Base-by-base conservation (phyloP, 2,888 invertebrate genomes). In the Heliconius sara region DNA sequence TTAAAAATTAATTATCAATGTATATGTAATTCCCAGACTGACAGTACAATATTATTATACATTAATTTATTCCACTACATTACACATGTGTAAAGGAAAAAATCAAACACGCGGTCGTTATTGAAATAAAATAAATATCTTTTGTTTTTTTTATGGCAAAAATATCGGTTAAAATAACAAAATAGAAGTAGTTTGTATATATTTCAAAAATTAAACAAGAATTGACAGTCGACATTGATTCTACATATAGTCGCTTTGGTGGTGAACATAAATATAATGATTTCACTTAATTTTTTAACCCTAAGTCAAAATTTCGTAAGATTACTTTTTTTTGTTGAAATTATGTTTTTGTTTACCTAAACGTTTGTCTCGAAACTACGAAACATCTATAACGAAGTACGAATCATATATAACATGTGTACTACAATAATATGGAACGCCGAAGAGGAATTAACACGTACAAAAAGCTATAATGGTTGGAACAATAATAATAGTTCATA, bases 361-460 rank as follows among this genome's bases (percentile, higher is more conserved):
- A 34, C 34, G 34, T 34, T 43, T 43, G 9, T 39, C 39, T 9
- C 9, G 13, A 43, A 43, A 43, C 13, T 43, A 13, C 16, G 16
- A 16, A 16, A 10, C 34, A 12, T n/a, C 22, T 67, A 67, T 2
- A 27, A 27, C 27, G 27, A 27, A 27, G 2, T 27, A 27, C 27
- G 27, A 1, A 27, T 27, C 27, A 27, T 27, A 27, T 67, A 67
- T n/a, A 7, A 22, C 22, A 68, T 39, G 10, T 60, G 7, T 3
- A n/a, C 34, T 34, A 67, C 22, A 22, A 22, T 39, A 34, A 68
- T 68, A 68, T 68, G 68, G 39, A n/a, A 39, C n/a, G 68, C 68
- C 39, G 12, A 39, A 68, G n/a, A 12, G 67, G n/a, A 39, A 39
- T 10, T 60, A 22, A 60, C 57, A 60, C 10, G 13, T 13, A 47